Evolutionary conservation across 2,113 vertebrate genomes (phyloP).

Genomic region (Gymnocephalus cernua): DNA sequence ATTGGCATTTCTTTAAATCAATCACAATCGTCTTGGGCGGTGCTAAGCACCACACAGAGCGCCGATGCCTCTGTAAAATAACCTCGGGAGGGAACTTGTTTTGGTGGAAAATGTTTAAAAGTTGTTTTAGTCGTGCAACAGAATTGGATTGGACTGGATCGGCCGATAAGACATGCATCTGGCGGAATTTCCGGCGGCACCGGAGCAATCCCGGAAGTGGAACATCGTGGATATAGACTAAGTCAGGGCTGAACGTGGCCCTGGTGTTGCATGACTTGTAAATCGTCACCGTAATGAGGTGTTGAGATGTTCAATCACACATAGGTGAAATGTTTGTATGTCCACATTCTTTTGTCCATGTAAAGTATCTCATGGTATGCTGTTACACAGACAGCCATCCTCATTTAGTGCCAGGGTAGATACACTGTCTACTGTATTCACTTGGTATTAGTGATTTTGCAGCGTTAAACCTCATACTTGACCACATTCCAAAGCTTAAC

Average conservation of each 20-base stretch:
- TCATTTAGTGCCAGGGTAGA: background rate
- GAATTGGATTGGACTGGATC: no score
- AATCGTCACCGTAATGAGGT: background rate
- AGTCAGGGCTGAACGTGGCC: no score
- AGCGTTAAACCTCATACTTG: constrained; percentile 35
- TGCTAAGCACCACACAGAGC: no score
- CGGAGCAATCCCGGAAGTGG: background rate
- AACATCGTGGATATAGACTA: background rate
- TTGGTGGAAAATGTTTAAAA: no score
- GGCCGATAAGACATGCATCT: no score
- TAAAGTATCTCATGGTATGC: no score
- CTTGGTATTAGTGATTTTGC: background rate
- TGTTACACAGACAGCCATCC: background rate
- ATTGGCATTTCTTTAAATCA: no score
- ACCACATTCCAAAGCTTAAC: constrained; percentile 49
- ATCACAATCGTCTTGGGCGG: no score
- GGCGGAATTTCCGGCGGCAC: no score
- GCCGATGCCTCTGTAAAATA: no score
- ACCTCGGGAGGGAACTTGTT: no score
- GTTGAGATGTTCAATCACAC: background rate
- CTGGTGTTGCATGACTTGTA: background rate
- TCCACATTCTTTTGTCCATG: background rate
- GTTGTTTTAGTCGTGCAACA: no score
- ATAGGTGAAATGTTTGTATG: background rate
- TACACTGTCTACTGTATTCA: background rate